A percentile compares a stretch with the other conserved stretches of the same genome.
These are phyloP conservation scores for Chironomus tentans DNA, from an alignment of 2,888 invertebrate species.

Conservation along the genomic window DNA sequence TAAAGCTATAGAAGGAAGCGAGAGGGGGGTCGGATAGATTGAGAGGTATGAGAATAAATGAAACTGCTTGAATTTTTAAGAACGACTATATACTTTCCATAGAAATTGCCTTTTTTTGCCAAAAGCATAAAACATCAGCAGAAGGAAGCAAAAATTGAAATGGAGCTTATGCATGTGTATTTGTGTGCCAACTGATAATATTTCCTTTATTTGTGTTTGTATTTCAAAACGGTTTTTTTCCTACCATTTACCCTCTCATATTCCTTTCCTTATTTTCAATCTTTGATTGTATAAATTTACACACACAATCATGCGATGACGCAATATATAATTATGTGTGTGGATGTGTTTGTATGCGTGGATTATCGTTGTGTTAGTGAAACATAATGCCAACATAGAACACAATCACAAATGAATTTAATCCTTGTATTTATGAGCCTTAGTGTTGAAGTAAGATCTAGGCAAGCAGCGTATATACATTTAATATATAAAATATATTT, in stretches of 20 bases:
- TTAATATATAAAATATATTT: background rate
- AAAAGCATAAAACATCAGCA: background rate
- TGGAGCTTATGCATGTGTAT: background rate
- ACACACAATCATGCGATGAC: background rate
- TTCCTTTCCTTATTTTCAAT: background rate
- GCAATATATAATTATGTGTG: background rate
- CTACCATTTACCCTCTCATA: background rate
- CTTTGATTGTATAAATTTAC: background rate
- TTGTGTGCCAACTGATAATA: background rate
- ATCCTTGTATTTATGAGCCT: slow-evolving; percentile 23
- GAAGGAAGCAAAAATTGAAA: background rate
- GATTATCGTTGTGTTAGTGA: background rate
- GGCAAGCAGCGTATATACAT: background rate
- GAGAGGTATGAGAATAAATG: no score
- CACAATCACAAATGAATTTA: background rate
- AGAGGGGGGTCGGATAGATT: no score
- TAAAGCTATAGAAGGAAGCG: no score
- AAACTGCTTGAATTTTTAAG: no score
- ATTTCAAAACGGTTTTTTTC: background rate
- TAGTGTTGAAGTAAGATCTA: slow-evolving; percentile 1
- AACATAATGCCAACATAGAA: background rate
- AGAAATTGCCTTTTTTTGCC: background rate
- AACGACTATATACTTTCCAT: background rate
- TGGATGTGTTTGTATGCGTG: background rate
- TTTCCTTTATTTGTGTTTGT: background rate